phyloP scores from a whole-genome alignment of 2,888 invertebrate genomes.

The Macroteleia sp. region DNA sequence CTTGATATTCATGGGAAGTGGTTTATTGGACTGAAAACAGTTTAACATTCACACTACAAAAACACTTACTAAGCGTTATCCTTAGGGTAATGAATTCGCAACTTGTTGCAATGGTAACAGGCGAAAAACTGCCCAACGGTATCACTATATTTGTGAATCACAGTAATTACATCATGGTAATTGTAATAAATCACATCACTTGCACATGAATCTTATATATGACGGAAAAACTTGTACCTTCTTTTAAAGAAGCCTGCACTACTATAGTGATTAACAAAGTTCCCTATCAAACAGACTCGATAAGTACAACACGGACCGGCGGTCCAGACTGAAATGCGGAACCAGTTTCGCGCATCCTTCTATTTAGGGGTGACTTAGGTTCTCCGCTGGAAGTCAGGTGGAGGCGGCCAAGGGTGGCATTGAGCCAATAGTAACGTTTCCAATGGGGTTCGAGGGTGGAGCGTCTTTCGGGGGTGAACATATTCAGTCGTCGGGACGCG shows the following conservation, averaged over 20 bases:
- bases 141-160: conserved; percentile 42
- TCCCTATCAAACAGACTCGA: conserved; percentile 24
- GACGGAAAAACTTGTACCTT: conserved; percentile 7
- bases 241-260: too few species aligned
- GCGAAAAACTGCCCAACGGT: conserved; percentile 27
- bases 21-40: too few species aligned
- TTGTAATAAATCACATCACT: conserved; percentile 41
- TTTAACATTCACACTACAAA: conserved; percentile 3
- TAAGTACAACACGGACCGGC: conserved; percentile 68
- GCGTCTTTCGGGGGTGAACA: conserved; percentile 80
- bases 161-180: conserved; percentile 34
- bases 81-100: conserved; percentile 46
- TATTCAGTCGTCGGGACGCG: conserved; percentile 82
- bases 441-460: conserved; percentile 78
- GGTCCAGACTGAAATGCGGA: conserved; percentile 81
- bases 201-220: conserved; percentile 13
- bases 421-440: conserved; percentile 78
- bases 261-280: too few species aligned
- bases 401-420: conserved; percentile 80
- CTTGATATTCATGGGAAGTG: too few species aligned
- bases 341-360: conserved; percentile 75
- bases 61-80: conserved; percentile 54
- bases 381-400: conserved; percentile 77
- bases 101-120: conserved; percentile 47
- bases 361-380: conserved; percentile 80